Percentiles rank a stretch among this genome's conserved stretches.
These are phyloP conservation scores for Argentina silus DNA, from an alignment of 2,797 vertebrate genomes.

Conservation along the genomic window DNA sequence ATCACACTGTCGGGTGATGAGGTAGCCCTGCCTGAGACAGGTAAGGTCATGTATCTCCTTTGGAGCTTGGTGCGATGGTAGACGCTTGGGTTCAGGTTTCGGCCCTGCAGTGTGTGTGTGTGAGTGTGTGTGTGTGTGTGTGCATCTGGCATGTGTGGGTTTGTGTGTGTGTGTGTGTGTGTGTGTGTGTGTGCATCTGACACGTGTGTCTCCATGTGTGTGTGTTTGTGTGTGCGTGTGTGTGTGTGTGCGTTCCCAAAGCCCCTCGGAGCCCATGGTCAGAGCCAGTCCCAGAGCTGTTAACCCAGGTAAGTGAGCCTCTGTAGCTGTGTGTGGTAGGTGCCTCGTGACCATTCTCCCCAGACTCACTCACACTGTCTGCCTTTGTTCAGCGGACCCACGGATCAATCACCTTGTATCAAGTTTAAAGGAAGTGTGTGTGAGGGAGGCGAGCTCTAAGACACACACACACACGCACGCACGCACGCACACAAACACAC, in stretches of 20 bases:
- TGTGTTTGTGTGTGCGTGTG: conserved; percentile 6
- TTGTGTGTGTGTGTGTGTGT: too few species aligned
- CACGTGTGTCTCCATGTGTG: not conserved
- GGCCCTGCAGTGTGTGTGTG: too few species aligned
- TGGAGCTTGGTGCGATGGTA: too few species aligned
- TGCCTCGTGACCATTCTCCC: conserved; percentile 35
- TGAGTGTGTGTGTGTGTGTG: too few species aligned
- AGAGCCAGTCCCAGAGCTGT: conserved; percentile 14
- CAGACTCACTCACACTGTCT: conserved; percentile 40
- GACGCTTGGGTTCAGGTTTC: too few species aligned
- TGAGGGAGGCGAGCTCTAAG: conserved; percentile 41
- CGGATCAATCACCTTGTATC: conserved; percentile 68
- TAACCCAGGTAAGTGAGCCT: conserved; percentile 58
- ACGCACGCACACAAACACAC: conserved; percentile 27
- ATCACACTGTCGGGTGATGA: too few species aligned
- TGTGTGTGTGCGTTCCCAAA: not conserved
- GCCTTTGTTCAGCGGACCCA: conserved; percentile 54
- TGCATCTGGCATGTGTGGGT: too few species aligned
- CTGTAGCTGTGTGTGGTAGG: conserved; percentile 30
- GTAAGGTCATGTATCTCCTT: too few species aligned
- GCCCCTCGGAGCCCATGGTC: not conserved
- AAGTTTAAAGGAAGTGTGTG: conserved; percentile 64
- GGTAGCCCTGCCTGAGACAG: too few species aligned
- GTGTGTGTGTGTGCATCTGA: not conserved
- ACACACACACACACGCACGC: conserved; percentile 33